Evolutionary conservation across 2,797 vertebrate genomes (phyloP).

Genomic region (Bufotes viridis): DNA sequence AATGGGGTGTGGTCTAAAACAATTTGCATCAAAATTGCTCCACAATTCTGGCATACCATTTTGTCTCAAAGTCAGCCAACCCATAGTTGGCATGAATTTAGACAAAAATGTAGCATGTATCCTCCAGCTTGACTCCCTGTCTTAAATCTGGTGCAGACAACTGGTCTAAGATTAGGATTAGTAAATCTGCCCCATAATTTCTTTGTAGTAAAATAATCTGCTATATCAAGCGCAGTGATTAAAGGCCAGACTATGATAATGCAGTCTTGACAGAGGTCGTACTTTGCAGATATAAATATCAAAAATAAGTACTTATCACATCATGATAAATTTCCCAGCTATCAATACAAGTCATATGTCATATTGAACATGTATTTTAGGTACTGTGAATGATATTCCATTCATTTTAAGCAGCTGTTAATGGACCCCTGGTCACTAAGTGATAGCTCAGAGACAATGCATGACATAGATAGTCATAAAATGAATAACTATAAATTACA

Average conservation of each 20-base stretch:
- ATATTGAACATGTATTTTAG: constrained; percentile 20
- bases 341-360: background rate
- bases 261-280: background rate
- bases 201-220: background rate
- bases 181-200: background rate
- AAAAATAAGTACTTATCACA: background rate
- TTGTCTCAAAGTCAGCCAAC: too few species aligned
- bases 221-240: background rate
- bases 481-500: background rate
- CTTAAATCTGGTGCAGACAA: too few species aligned
- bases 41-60: too few species aligned
- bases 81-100: too few species aligned
- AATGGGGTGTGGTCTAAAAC: too few species aligned
- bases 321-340: background rate
- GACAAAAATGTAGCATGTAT: too few species aligned
- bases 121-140: too few species aligned
- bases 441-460: constrained; percentile 10
- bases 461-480: background rate
- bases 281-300: constrained; percentile 2
- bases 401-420: constrained; percentile 8
- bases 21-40: too few species aligned
- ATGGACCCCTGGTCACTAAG: background rate
- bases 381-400: background rate
- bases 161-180: too few species aligned
- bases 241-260: background rate